phyloP scores from a whole-genome alignment of 2,888 invertebrate species.

The Nemoura dubitans region DNA sequence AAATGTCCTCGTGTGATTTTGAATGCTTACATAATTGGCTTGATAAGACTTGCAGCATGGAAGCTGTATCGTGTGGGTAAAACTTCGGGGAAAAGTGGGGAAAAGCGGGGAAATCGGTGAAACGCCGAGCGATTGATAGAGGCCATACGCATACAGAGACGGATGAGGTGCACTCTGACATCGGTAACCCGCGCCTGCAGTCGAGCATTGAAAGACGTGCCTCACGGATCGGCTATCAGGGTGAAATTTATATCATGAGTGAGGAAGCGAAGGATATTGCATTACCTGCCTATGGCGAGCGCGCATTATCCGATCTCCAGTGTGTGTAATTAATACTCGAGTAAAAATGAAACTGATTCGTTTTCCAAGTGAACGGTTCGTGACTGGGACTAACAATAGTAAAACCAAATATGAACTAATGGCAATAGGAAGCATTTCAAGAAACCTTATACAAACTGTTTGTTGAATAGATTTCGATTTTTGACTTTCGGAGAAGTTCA shows the following conservation, averaged over 20 bases:
- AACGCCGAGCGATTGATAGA: not conserved
- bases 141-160: constrained; percentile 31
- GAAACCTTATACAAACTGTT: not conserved
- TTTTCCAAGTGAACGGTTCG: not conserved
- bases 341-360: not conserved
- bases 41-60: not conserved
- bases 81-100: not conserved
- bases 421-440: not conserved
- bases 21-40: not conserved
- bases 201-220: not conserved
- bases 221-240: constrained; percentile 1
- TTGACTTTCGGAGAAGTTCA: too few species aligned
- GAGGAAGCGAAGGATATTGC: constrained; percentile 17
- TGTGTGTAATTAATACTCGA: not conserved
- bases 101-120: not conserved
- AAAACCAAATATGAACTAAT: not conserved
- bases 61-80: too few species aligned
- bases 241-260: not conserved
- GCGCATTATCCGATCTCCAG: not conserved
- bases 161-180: constrained; percentile 24
- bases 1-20: not conserved
- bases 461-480: too few species aligned
- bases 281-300: not conserved
- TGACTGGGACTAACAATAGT: not conserved
- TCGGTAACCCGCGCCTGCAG: constrained; percentile 10